phyloP scores from a whole-genome alignment of 2,888 invertebrate species.

The Philonicus albiceps region DNA sequence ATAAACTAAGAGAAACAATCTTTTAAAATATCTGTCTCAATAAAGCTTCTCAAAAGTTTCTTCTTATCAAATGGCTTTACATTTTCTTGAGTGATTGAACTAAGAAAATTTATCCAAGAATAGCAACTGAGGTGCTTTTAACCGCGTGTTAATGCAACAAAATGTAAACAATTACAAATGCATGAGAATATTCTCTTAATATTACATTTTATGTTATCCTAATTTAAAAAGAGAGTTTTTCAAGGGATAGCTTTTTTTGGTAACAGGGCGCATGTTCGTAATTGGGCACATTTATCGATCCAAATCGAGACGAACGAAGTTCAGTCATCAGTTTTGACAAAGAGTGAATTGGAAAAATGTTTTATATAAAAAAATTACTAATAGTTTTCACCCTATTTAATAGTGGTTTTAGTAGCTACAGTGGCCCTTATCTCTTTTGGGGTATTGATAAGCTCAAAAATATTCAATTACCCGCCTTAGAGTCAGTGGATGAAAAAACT shows the following conservation, averaged over 20 bases:
- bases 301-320: background rate
- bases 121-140: background rate
- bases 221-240: background rate
- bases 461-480: slow-evolving; percentile 66
- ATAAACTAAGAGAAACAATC: no score
- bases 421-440: slow-evolving; percentile 70
- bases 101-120: background rate
- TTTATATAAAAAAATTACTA: background rate
- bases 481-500: slow-evolving; percentile 67
- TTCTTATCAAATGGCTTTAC: background rate
- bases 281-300: background rate
- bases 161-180: slow-evolving; percentile 20
- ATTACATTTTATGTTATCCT: background rate
- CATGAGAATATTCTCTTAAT: background rate
- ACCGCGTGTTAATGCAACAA: background rate
- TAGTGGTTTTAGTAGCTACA: slow-evolving; percentile 63
- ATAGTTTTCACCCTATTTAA: background rate
- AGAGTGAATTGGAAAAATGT: background rate
- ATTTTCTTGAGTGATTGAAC: background rate
- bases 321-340: background rate
- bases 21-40: background rate
- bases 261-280: background rate
- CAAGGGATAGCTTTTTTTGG: slow-evolving; percentile 40
- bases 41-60: background rate
- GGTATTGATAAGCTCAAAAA: slow-evolving; percentile 66